phyloP scores from a whole-genome alignment of 2,797 vertebrate species.

The Macrochelys suwanniensis region DNA sequence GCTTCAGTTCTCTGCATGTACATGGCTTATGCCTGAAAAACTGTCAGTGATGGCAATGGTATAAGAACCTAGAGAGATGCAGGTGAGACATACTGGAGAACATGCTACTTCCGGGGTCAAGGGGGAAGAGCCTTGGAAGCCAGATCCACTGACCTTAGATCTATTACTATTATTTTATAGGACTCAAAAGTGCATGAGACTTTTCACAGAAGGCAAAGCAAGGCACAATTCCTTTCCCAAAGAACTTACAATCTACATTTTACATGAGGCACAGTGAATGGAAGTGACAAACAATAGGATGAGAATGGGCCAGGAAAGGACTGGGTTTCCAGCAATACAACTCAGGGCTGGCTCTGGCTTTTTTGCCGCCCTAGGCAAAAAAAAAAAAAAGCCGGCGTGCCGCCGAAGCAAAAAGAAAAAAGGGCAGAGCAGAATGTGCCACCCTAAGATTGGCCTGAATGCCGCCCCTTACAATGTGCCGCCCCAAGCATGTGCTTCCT shows the following conservation, averaged over 20 bases:
- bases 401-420: too few species aligned
- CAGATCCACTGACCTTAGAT: neutral
- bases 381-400: too few species aligned
- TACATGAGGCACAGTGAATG: neutral
- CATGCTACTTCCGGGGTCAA: neutral
- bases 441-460: too few species aligned
- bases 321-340: neutral
- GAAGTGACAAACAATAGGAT: neutral
- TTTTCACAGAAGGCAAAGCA: neutral
- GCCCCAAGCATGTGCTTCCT: too few species aligned
- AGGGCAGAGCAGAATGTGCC: too few species aligned
- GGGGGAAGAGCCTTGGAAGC: neutral
- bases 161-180: neutral
- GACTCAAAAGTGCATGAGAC: neutral
- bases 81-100: neutral
- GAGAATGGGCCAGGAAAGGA: neutral
- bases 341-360: neutral
- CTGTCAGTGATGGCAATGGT: fast-evolving
- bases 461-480: too few species aligned
- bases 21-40: fast-evolving
- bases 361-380: too few species aligned
- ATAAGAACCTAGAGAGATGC: neutral
- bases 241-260: neutral
- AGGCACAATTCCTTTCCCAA: neutral
- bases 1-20: neutral